Evolutionary conservation across 2,113 vertebrate genomes (phyloP).

Genomic region (Mus spicilegus): DNA sequence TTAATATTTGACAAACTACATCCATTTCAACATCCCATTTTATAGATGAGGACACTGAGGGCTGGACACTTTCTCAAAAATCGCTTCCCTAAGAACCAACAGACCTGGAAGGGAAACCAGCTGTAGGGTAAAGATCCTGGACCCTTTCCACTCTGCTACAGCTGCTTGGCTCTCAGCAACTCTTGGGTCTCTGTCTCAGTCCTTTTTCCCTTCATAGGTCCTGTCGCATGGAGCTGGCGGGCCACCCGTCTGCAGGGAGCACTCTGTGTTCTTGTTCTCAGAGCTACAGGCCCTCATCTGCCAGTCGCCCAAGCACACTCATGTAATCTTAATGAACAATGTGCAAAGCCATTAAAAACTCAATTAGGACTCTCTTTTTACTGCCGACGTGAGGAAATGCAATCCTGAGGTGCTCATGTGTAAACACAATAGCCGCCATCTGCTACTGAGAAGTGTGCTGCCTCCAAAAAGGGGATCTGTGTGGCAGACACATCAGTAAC

Average conservation of each 20-base stretch:
- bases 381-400: conserved; percentile 88
- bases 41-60: background rate
- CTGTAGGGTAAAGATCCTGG: background rate
- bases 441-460: conserved; percentile 82
- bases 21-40: background rate
- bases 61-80: background rate
- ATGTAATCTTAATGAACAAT: conserved; percentile 90
- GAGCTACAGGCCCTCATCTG: conserved; percentile 84
- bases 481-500: conserved; percentile 87
- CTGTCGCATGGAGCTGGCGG: conserved; percentile 19
- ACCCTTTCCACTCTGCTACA: fast-evolving
- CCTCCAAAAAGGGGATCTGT: conserved; percentile 83
- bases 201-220: background rate
- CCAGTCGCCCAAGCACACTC: conserved; percentile 81
- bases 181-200: background rate
- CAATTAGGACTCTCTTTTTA: conserved; percentile 90
- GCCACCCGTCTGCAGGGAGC: conserved; percentile 73
- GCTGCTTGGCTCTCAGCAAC: background rate
- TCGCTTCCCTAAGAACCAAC: background rate
- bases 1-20: fast-evolving
- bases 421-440: conserved; percentile 91
- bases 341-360: conserved; percentile 94
- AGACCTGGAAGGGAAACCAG: background rate
- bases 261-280: conserved; percentile 15
- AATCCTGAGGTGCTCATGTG: conserved; percentile 91